Percentiles rank a stretch among this genome's conserved stretches.
phyloP scores from a whole-genome alignment of 2,888 invertebrate genomes.

The Cactoblastis cactorum region DNA sequence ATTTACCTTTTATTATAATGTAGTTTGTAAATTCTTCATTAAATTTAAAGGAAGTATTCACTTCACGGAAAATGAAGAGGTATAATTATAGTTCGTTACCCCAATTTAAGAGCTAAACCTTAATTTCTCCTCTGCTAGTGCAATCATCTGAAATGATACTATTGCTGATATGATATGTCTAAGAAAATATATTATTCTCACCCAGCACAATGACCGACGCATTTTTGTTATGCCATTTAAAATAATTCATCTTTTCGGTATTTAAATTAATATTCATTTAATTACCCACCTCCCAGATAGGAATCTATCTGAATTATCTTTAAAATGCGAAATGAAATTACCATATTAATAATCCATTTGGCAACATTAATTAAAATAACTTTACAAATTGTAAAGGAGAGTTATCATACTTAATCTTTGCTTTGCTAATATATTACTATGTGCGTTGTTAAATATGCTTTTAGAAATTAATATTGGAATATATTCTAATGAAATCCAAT shows the following conservation, averaged over 20 bases:
- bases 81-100: slow-evolving; percentile 5
- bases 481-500: not conserved
- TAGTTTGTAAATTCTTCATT: too few species aligned
- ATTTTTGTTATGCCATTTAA: slow-evolving; percentile 47
- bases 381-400: slow-evolving; percentile 6
- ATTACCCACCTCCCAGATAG: slow-evolving; percentile 48
- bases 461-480: too few species aligned
- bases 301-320: slow-evolving; percentile 42
- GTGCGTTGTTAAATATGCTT: not conserved
- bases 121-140: slow-evolving; percentile 4
- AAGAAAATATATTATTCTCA: slow-evolving; percentile 43
- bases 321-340: slow-evolving; percentile 43
- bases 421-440: not conserved
- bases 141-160: slow-evolving; percentile 14
- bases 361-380: slow-evolving; percentile 26
- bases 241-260: slow-evolving; percentile 46
- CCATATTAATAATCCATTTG: slow-evolving; percentile 45
- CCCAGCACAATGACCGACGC: slow-evolving; percentile 50
- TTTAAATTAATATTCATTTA: slow-evolving; percentile 60
- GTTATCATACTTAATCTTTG: not conserved
- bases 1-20: too few species aligned
- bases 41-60: not conserved
- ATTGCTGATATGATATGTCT: slow-evolving; percentile 14
- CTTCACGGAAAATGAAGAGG: slow-evolving; percentile 9
- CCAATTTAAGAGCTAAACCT: slow-evolving; percentile 4